phyloP scores from a whole-genome alignment of 2,888 invertebrate species.

The Dasysyrphus albostriatus region DNA sequence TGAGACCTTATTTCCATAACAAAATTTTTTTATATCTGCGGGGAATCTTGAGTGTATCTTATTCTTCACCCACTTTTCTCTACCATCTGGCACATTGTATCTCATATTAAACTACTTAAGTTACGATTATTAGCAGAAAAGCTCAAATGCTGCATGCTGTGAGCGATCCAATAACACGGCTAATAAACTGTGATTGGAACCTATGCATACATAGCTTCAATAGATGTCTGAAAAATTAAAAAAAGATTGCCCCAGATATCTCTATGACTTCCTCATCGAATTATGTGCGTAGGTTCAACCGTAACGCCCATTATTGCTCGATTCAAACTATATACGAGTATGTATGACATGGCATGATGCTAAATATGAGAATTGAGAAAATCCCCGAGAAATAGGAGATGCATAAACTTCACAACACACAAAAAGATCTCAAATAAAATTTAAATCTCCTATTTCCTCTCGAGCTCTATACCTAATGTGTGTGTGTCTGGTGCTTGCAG shows the following conservation, averaged over 20 bases:
- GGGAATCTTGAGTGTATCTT: conserved; percentile 14
- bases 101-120: conserved; percentile 40
- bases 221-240: conserved; percentile 2
- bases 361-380: conserved; percentile 5
- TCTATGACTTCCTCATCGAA: conserved; percentile 51
- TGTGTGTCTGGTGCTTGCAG: neutral
- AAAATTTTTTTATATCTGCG: neutral
- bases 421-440: conserved; percentile 29
- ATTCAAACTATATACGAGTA: neutral
- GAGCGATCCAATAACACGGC: conserved; percentile 58
- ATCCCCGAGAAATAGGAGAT: conserved; percentile 62
- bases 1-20: conserved; percentile 33
- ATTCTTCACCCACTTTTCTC: conserved; percentile 34
- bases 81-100: conserved; percentile 42
- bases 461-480: neutral
- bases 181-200: conserved; percentile 50
- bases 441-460: conserved; percentile 54
- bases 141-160: conserved; percentile 34
- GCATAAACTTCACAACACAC: conserved; percentile 11
- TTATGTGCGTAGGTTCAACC: conserved; percentile 52
- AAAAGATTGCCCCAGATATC: conserved; percentile 50
- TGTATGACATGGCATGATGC: too few relatives aligned
- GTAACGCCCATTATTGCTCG: conserved; percentile 44
- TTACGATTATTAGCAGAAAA: conserved; percentile 53
- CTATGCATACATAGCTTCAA: neutral